phyloP scores from a whole-genome alignment of 2,888 invertebrate species.

The Acronicta alni region DNA sequence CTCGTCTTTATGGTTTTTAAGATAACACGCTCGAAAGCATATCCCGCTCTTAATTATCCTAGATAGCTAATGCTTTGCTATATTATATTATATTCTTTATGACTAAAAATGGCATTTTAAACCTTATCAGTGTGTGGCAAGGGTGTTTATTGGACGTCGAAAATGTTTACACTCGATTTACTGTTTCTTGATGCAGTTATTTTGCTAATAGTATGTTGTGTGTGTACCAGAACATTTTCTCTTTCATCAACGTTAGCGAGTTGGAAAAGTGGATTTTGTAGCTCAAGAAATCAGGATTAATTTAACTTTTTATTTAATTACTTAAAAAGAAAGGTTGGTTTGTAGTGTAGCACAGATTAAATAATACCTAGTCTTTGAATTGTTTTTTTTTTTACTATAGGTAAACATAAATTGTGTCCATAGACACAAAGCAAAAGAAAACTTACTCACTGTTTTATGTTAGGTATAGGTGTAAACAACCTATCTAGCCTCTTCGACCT shows the following conservation, averaged over 20 bases:
- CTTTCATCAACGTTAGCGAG: conserved; percentile 17
- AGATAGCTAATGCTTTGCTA: conserved; percentile 25
- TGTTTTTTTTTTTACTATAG: too few species aligned
- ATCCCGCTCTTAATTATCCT: conserved; percentile 27
- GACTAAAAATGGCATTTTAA: conserved; percentile 16
- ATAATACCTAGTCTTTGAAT: too few species aligned
- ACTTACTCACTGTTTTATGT: too few species aligned
- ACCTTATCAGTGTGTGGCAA: not conserved
- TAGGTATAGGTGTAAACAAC: too few species aligned
- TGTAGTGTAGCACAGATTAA: too few species aligned
- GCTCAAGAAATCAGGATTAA: too few species aligned
- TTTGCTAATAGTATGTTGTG: conserved; percentile 22
- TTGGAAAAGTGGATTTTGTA: conserved; percentile 13
- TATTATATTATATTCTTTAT: conserved; percentile 3
- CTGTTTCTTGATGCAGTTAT: conserved; percentile 46
- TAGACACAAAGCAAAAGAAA: too few species aligned
- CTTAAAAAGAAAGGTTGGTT: too few species aligned
- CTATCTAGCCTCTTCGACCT: too few species aligned
- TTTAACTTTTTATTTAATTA: too few species aligned
- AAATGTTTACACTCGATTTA: conserved; percentile 24
- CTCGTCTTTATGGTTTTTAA: conserved; percentile 31
- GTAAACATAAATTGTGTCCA: too few species aligned
- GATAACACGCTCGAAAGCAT: conserved; percentile 27
- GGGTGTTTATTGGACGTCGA: conserved; percentile 7
- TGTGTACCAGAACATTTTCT: conserved; percentile 17